Evolutionary conservation across 2,888 invertebrate genomes (phyloP).

Genomic region (Drosophila pseudotalamancana): DNA sequence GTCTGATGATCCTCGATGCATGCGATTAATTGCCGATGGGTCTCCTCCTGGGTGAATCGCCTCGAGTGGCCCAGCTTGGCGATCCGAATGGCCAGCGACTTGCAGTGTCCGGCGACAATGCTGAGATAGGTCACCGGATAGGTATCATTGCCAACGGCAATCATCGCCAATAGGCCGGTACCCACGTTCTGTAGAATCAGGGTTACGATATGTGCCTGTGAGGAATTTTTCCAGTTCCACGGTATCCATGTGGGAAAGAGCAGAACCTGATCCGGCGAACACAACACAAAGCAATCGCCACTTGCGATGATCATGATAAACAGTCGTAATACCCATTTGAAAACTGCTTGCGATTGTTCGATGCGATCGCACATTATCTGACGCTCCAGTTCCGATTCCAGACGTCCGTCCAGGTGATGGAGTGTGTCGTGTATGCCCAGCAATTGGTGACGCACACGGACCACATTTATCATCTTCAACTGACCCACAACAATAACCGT

Average conservation of each 20-base stretch:
- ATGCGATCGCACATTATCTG: conserved; percentile 43
- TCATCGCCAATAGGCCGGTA: conserved; percentile 29
- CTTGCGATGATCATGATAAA: conserved; percentile 24
- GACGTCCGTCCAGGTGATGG: conserved; percentile 63
- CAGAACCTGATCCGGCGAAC: conserved; percentile 43
- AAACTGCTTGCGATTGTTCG: conserved; percentile 34
- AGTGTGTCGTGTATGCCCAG: conserved; percentile 52
- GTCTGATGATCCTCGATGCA: conserved; percentile 79
- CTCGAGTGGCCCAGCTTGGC: conserved; percentile 2
- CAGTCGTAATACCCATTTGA: conserved; percentile 28
- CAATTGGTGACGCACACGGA: conserved; percentile 51
- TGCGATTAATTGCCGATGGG: conserved; percentile 31
- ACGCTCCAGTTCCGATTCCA: conserved; percentile 49
- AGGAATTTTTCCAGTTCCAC: conserved; percentile 63
- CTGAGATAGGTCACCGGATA: conserved; percentile 76
- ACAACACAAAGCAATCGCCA: neutral
- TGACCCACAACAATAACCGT: conserved; percentile 54
- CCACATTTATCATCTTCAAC: conserved; percentile 67
- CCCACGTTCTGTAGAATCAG: conserved; percentile 28
- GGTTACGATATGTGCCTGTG: conserved; percentile 14
- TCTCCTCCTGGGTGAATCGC: neutral
- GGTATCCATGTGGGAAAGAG: conserved; percentile 78
- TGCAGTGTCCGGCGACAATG: conserved; percentile 74
- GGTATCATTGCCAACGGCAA: conserved; percentile 62
- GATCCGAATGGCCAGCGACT: conserved; percentile 69